Percentiles rank a stretch among this genome's conserved stretches.
phyloP scores from a whole-genome alignment of 2,797 vertebrate genomes.

The Botia almorhae region DNA sequence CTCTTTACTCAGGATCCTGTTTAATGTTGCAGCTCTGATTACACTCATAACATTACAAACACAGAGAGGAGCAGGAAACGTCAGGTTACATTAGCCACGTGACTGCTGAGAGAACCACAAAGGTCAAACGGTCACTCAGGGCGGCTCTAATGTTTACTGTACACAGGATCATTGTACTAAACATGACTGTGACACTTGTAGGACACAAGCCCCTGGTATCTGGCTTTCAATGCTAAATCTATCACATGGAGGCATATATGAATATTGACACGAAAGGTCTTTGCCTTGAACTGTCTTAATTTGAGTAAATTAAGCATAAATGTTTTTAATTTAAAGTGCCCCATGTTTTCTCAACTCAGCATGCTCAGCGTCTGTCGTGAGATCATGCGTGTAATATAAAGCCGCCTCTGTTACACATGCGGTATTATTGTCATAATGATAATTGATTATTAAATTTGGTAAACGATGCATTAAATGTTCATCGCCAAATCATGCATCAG shows the following conservation, averaged over 20 bases:
- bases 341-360: neutral
- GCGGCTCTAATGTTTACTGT: slow-evolving; percentile 5
- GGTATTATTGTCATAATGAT: neutral
- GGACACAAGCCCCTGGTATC: neutral
- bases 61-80: neutral
- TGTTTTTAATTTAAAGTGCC: too few relatives aligned
- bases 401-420: neutral
- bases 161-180: neutral
- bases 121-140: slow-evolving; percentile 1
- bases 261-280: neutral
- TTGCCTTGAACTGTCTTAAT: too few relatives aligned
- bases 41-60: neutral
- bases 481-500: neutral
- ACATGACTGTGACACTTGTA: neutral
- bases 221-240: too few relatives aligned
- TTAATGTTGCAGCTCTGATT: slow-evolving; percentile 48
- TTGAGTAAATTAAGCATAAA: too few relatives aligned
- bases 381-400: too few relatives aligned
- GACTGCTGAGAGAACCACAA: slow-evolving; percentile 1
- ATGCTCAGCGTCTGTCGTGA: neutral
- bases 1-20: slow-evolving; percentile 37
- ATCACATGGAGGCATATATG: neutral
- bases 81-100: slow-evolving; percentile 22
- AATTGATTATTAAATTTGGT: neutral
- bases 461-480: neutral